Evolutionary conservation across 2,113 vertebrate species (phyloP), one percentile per base, ranked within the genome.

Genomic region (Hystrix brachyura): DNA sequence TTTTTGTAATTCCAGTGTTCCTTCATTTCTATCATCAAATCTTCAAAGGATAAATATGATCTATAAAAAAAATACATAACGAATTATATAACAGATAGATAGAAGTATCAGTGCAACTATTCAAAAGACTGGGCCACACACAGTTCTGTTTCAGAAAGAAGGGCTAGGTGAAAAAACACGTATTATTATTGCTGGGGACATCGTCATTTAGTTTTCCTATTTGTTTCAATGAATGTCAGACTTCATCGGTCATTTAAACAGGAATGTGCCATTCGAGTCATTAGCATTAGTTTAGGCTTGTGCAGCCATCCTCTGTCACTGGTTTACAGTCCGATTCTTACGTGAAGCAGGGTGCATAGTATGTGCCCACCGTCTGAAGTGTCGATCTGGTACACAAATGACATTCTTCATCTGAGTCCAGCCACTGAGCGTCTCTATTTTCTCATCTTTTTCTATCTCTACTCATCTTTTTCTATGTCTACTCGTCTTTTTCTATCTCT

Each of bases 161-260:
- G 10, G 72, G 3, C 11, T 72, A 76, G 34, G 15, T 71, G 34
- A 72, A 62, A 17, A 78, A 51, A 82, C 55, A 13, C 7, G 7
- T 18, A 23, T 57, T 48, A 60, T 18, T 76, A n/a, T 12, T 64
- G 53, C 7, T 1, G 2, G 7, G 32, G 62, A 12, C 43, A 65
- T 65, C 7, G 60, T 90, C 59, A 59, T 82, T 65, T 65, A 72
- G 32, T 85, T 79, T 82, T 27, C 65, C 38, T 38, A 15, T 81
- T 86, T 76, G 55, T 87, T 94, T 90, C 59, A 64, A 93, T 78
- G 46, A 15, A 60, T 43, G 55, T 67, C 71, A 72, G 21, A 6
- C 15, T 90, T 32, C 48, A 32, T 65, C 72, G 74, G 19, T 46
- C 85, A 76, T 78, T 92, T 90, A 96, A 81, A 92, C 64, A 95